These are phyloP conservation scores for Chiloscyllium punctatum DNA, from an alignment of 2,797 vertebrate genomes.

Conservation along the genomic window DNA sequence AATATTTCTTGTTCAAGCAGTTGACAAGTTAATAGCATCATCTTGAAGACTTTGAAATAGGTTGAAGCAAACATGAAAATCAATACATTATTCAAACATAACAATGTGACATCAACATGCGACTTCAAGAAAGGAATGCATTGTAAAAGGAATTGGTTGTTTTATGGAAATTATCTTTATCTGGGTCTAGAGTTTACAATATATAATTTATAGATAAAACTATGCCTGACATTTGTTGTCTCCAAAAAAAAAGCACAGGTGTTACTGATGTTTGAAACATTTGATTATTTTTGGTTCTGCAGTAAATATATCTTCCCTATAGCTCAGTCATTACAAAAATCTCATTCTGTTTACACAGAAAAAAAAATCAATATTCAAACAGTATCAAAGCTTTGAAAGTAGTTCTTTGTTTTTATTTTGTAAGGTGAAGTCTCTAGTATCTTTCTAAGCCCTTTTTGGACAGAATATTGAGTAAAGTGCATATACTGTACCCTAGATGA, in stretches of 20 bases:
- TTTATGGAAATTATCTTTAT: constrained; percentile 37
- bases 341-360: background rate
- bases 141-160: constrained; percentile 36
- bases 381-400: background rate
- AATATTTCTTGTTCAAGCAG: background rate
- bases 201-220: constrained; percentile 29
- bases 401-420: background rate
- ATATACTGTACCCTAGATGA: background rate
- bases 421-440: background rate
- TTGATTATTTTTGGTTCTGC: background rate
- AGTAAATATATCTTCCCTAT: background rate
- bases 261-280: background rate
- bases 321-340: background rate
- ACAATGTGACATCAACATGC: constrained; percentile 35
- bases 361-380: background rate
- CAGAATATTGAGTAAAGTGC: background rate
- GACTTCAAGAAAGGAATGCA: background rate
- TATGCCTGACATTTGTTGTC: background rate
- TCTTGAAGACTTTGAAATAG: background rate
- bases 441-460: background rate
- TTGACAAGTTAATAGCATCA: constrained; percentile 20
- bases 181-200: background rate
- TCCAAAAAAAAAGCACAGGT: background rate
- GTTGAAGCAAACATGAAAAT: constrained; percentile 22
- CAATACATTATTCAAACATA: constrained; percentile 37